Evolutionary conservation across 92 coral and sea anemone genomes (phyloP).

Genomic region (Muricea muricata): DNA sequence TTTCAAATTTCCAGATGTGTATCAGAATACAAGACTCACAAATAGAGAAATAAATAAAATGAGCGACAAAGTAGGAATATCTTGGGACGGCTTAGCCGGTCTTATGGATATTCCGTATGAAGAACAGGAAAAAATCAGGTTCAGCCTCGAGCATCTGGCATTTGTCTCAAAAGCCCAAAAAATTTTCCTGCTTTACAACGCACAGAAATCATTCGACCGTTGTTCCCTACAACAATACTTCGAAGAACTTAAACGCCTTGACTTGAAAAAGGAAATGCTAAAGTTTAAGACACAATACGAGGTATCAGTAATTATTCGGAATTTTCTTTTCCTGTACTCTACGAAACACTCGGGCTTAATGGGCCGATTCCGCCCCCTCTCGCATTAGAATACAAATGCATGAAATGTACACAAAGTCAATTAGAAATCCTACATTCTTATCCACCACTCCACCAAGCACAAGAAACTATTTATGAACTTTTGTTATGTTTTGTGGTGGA

Average conservation of each 20-base stretch:
- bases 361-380: too few species aligned
- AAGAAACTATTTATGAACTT: too few species aligned
- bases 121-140: background rate
- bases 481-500: too few species aligned
- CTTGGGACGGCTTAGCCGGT: slow-evolving; percentile 39
- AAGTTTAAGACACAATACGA: too few species aligned
- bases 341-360: too few species aligned
- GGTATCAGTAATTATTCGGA: too few species aligned
- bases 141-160: background rate
- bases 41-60: background rate
- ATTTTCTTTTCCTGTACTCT: too few species aligned
- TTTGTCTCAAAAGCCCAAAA: slow-evolving; percentile 17
- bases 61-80: slow-evolving; percentile 9
- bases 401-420: too few species aligned
- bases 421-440: too few species aligned
- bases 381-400: too few species aligned
- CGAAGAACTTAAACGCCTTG: slow-evolving; percentile 1
- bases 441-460: too few species aligned
- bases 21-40: background rate
- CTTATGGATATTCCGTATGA: slow-evolving; percentile 43
- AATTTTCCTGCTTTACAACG: background rate
- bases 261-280: background rate
- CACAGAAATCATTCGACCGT: background rate
- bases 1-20: background rate
- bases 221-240: background rate